Evolutionary conservation across 2,888 invertebrate species (phyloP), one percentile per base, ranked within the genome.

Genomic region (Augochlorella aurata): DNA sequence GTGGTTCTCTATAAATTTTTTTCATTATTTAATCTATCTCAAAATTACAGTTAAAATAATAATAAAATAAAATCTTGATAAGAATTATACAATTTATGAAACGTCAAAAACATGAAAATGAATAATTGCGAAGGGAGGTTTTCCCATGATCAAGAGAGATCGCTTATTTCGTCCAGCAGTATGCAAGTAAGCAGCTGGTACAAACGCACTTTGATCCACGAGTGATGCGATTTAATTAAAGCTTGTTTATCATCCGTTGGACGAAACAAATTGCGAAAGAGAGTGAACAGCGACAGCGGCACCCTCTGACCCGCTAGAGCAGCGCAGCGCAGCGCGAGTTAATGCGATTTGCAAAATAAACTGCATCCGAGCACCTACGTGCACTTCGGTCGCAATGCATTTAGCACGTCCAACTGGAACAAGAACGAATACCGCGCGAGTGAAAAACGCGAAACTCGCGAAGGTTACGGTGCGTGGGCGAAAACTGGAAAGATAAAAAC

Each of bases 161-260:
- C 63, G 29, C n/a, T 65, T 44, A 2, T 65, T 44, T 44, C 12
- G 18, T n/a, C 52, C 52, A 44, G 5, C 12, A 10, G n/a, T 44
- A 8, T 7, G 10, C 5, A 45, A 63, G n/a, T 52, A 47, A 67
- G n/a, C 24, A 44, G 24, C 49, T 67, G 38, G 74, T 61, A 66
- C 66, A 44, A 75, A 69, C 63, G 52, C 67, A 67, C 67, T 45
- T 61, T 65, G 52, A 69, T 75, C 65, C 69, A 38, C 47, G 69
- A 75, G 75, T 72, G 63, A 54, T 63, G 63, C 58, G 49, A 77
- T 77, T 77, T 78, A 74, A 74, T 74, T 63, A 74, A 78, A 45
- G 24, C 68, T 75, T 75, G 78, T 78, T 78, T 68, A 74, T 78
- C 63, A 50, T 78, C 74, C 45, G 45, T 50, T 24, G 50, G 18